A percentile compares a stretch with the other conserved stretches of the same genome.
Evolutionary conservation across 2,888 invertebrate genomes (phyloP).

Genomic region (Pyrrhosoma nymphula): DNA sequence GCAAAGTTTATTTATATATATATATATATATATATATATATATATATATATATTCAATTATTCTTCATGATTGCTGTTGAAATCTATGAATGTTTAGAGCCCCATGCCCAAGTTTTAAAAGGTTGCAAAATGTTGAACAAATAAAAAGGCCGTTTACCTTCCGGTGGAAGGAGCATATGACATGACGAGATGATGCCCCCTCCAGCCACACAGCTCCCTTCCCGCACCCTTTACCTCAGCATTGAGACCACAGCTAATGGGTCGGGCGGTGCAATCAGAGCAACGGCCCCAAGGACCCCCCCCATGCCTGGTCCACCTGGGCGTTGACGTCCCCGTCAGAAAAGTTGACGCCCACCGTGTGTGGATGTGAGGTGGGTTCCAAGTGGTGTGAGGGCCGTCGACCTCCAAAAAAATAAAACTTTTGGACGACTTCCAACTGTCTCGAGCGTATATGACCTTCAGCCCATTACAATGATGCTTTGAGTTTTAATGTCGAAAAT

Average conservation of each 20-base stretch:
- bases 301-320: not conserved
- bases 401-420: not conserved
- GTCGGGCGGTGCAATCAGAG: not conserved
- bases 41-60: too few relatives aligned
- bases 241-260: not conserved
- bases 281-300: not conserved
- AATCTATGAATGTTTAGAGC: too few relatives aligned
- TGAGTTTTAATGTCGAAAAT: not conserved
- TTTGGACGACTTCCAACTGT: not conserved
- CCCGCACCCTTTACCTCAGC: not conserved
- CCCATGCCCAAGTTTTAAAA: too few relatives aligned
- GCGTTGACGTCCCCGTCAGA: not conserved
- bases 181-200: not conserved
- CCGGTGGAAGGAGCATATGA: not conserved
- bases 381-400: conserved; percentile 1
- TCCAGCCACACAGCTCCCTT: not conserved
- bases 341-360: not conserved
- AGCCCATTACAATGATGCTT: not conserved
- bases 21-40: too few relatives aligned
- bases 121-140: not conserved
- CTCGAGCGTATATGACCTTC: not conserved
- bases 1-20: too few relatives aligned
- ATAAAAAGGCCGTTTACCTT: not conserved
- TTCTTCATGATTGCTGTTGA: too few relatives aligned
- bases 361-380: not conserved